phyloP scores from a whole-genome alignment of 2,113 vertebrate genomes.

The Myrmecophaga tridactyla region DNA sequence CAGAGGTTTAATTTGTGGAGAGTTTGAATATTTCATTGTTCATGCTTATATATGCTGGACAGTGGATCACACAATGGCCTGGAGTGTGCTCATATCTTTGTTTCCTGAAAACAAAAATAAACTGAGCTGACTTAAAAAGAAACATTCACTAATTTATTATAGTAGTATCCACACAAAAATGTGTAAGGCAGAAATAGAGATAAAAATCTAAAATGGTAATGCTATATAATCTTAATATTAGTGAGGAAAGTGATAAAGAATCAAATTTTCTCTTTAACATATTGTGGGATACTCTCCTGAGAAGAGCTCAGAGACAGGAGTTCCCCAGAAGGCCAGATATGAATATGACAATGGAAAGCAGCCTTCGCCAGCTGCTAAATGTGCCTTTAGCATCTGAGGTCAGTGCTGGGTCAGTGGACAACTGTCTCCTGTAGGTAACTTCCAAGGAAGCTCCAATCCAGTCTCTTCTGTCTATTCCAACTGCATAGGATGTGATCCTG shows the following conservation, averaged over 20 bases:
- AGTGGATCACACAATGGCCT: no score
- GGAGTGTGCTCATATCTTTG: not conserved
- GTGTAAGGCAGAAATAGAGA: not conserved
- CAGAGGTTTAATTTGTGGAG: not conserved
- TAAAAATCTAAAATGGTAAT: not conserved
- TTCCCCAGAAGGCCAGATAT: not conserved
- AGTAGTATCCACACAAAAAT: not conserved
- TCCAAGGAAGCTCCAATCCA: not conserved
- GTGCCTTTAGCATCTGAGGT: not conserved
- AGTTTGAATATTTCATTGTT: not conserved
- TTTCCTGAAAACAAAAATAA: not conserved
- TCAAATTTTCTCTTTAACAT: not conserved
- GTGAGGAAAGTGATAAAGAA: not conserved
- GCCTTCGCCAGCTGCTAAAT: accelerated
- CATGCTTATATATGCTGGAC: no score
- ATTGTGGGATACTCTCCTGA: not conserved
- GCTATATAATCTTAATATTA: not conserved
- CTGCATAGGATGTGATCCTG: no score
- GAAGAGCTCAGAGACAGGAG: not conserved
- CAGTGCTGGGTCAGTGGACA: not conserved
- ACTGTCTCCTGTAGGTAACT: not conserved
- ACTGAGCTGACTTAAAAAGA: not conserved
- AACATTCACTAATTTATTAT: not conserved
- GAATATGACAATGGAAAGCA: not conserved
- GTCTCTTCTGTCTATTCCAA: not conserved